Base-by-base conservation (phyloP, 2,113 vertebrate species). In the Sinosuthora webbiana region DNA sequence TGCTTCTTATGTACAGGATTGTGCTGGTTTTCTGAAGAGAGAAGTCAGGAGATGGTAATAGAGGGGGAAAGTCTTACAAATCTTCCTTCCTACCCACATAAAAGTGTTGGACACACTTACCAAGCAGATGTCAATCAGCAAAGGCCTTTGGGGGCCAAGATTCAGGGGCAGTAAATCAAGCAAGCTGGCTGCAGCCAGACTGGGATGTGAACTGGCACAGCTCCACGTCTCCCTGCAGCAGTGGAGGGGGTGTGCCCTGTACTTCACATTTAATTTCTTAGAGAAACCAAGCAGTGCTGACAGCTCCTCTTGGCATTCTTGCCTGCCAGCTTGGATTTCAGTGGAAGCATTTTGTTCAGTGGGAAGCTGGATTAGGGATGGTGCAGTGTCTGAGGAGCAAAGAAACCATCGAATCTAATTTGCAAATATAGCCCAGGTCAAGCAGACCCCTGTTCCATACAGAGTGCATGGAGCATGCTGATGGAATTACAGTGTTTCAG, bases 91-190 rank as follows among this genome's bases (percentile, higher is more conserved):
- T 83, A 73, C 13, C 63, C 79, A 55, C 70, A 62, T 19, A 23
- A 68, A 76, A 69, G 63, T 42, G 47, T 83, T 90, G 78, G 39
- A 28, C 47, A 16, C 17, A 3, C 47, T 70, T 68, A 67, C n/a
- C 65, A 71, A 81, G 74, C 52, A 78, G 69, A 71, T 84, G 52
- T 90, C 78, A 31, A 65, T 90, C 93, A 82, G 78, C 13, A 81
- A 80, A 93, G 42, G 56, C 77, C 87, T 74, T 69, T 49, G 35
- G 52, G 85, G 56, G 21, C 39, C 49, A 64, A 87, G 62, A 56
- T 85, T 82, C 47, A 63, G 78, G 75, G 85, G 22, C 63, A 91
- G 44, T 87, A 63, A 91, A 78, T 79, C 42, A 67, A 52, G 23
- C 65, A 77, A 57, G 50, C 89, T 89, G 89, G 83, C 17, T 89